Evolutionary conservation across 2,888 invertebrate genomes (phyloP).

Genomic region (Thereva unica): DNA sequence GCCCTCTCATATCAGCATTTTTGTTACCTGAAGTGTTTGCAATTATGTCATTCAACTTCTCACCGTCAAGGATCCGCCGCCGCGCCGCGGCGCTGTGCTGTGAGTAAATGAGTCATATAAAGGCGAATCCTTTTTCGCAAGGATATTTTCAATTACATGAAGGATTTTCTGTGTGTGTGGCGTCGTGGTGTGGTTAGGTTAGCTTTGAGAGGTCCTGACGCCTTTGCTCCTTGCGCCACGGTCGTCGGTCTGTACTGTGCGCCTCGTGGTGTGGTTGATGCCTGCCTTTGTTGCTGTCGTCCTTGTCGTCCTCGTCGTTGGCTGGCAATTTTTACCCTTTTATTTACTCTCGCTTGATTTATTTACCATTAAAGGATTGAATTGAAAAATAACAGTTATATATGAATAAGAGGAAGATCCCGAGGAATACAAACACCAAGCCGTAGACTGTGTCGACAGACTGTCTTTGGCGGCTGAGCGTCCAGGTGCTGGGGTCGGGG

Average conservation of each 20-base stretch:
- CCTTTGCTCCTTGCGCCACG: neutral
- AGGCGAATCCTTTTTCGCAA: neutral
- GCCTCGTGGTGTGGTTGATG: neutral
- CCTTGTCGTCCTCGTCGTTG: neutral
- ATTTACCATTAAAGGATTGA: constrained; percentile 33
- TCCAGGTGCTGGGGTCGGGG: neutral
- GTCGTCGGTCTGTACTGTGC: neutral
- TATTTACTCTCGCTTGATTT: constrained; percentile 32
- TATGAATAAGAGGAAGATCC: constrained; percentile 16
- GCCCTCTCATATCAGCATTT: constrained; percentile 25
- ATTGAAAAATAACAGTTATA: constrained; percentile 34
- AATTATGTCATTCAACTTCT: constrained; percentile 33
- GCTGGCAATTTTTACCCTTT: constrained; percentile 1
- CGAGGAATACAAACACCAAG: neutral
- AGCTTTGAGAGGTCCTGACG: constrained; percentile 1
- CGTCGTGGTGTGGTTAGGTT: neutral
- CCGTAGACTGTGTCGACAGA: neutral
- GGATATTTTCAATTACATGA: neutral
- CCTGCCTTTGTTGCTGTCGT: constrained; percentile 14
- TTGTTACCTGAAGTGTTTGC: constrained; percentile 34
- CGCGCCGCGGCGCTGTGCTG: too few species aligned
- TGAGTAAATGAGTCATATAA: constrained; percentile 29
- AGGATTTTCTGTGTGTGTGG: too few species aligned
- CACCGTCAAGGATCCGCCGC: constrained; percentile 7
- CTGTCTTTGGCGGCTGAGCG: too few species aligned